Base-by-base conservation (phyloP, 2,797 vertebrate species). In the Vespertilio murinus region DNA sequence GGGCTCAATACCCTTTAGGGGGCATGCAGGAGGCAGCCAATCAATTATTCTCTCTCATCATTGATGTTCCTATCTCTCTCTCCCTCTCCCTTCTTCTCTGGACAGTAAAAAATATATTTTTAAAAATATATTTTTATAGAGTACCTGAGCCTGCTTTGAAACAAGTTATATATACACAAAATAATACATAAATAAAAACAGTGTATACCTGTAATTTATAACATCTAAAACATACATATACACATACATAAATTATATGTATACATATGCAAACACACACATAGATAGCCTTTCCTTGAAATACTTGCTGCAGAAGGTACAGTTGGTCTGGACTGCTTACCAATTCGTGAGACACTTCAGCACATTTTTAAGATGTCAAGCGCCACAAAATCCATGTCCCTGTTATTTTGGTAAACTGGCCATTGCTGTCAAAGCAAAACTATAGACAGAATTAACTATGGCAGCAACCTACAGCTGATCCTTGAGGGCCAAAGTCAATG, bases 401-500 rank as follows among this genome's bases (percentile, higher is more conserved):
- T 17, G n/a, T 90, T 67, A 92, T 25, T 75, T 64, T 59, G 81
- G 82, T 33, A 42, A 95, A 75, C 22, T 65, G 82, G 90, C 73
- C 35, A 28, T 35, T 3, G 0, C 5, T 45, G 38, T 59, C 82
- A 95, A 88, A 91, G 79, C 84, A 79, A 87, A 93, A 42, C 73
- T 22, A 54, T 82, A 88, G 74, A 49, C 38, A 88, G 47, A 8
- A 40, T 40, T 73, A 54, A 25, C 69, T 0, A 0, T 75, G 59
- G 81, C 25, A 88, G 94, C 64, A 84, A 80, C 1, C 30, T 56
- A 90, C 13, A 95, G 88, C 71, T 84, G 9, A 64, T 74, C 81
- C 42, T 69, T 10, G 64, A 92, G 49, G 49, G 54, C 83, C 88
- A 70, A 73, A 94, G 81, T 73, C 94, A 64, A 38, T 87, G 88